Conservation (phyloP, 2,113 vertebrate genomes). For the Beaufortia kweichowensis region DNA sequence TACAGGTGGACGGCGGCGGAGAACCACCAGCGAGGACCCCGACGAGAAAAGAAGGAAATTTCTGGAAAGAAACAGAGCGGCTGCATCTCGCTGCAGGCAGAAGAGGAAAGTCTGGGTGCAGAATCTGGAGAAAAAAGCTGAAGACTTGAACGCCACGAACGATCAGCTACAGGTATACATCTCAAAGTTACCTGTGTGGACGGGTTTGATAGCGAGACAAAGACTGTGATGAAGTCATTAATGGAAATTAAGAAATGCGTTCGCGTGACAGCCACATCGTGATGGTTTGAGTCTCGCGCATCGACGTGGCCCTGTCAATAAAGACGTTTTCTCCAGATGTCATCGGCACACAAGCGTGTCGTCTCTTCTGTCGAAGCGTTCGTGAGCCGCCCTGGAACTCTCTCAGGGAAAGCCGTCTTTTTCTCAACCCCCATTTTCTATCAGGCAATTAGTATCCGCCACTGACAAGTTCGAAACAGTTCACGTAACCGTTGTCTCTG, state of each 20-base stretch:
- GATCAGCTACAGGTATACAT: constrained; percentile 87
- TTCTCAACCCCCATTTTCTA: constrained; percentile 77
- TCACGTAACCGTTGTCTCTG: constrained; percentile 80
- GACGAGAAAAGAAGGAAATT: constrained; percentile 97
- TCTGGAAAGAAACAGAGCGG: constrained; percentile 92
- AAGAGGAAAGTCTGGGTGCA: constrained; percentile 99
- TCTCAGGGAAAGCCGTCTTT: constrained; percentile 82
- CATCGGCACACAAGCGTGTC: constrained; percentile 79
- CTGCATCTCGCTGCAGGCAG: constrained; percentile 93
- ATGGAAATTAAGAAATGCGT: constrained; percentile 76
- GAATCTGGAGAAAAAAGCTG: constrained; percentile 93
- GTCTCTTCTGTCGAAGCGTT: constrained; percentile 75
- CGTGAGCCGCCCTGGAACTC: constrained; percentile 76
- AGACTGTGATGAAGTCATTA: constrained; percentile 77
- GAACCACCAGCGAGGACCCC: constrained; percentile 93
- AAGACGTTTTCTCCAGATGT: constrained; percentile 85
- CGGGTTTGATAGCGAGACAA: constrained; percentile 46
- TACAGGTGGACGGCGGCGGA: constrained; percentile 90
- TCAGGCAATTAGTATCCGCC: constrained; percentile 81
- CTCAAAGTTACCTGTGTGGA: not conserved
- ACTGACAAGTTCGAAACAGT: constrained; percentile 86
- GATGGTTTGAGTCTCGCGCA: constrained; percentile 62
- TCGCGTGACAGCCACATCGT: constrained; percentile 69
- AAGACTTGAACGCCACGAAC: constrained; percentile 89
- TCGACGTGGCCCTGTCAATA: constrained; percentile 81